Percentiles rank a stretch among this genome's conserved stretches.
Conservation (phyloP, 2,113 vertebrate genomes). For the Sphyrna mokarran region DNA sequence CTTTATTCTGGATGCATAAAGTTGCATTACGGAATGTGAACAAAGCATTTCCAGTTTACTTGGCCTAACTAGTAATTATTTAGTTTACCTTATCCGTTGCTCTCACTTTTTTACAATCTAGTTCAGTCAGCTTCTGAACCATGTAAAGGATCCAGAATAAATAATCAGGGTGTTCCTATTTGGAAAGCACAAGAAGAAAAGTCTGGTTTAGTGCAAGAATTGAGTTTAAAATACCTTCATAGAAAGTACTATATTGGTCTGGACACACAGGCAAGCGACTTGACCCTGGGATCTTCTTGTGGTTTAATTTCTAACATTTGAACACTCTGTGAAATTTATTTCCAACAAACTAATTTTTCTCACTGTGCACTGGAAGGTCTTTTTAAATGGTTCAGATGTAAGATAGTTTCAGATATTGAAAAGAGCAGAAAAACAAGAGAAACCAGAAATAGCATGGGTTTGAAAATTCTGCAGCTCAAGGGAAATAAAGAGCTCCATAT, state of each 20-base stretch:
- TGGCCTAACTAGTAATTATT: neutral
- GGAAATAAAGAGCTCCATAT: neutral
- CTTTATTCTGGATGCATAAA: neutral
- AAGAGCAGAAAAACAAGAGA: neutral
- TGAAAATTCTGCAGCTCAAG: neutral
- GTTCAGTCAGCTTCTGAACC: slow-evolving; percentile 64
- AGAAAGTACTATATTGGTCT: neutral
- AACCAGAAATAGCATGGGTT: neutral
- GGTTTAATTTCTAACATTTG: neutral
- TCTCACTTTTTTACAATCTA: slow-evolving; percentile 71
- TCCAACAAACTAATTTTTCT: neutral
- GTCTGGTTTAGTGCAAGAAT: neutral
- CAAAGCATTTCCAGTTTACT: neutral
- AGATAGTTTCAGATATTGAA: neutral
- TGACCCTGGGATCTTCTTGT: neutral
- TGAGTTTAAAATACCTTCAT: neutral
- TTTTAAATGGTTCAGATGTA: neutral
- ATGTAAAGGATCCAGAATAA: slow-evolving; percentile 69
- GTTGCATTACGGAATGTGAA: neutral
- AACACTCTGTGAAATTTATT: neutral
- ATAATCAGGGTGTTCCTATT: slow-evolving; percentile 69
- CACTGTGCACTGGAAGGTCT: neutral
- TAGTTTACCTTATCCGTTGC: slow-evolving; percentile 76
- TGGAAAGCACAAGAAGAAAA: slow-evolving; percentile 29
- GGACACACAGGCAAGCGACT: neutral